A percentile compares a stretch with the other conserved stretches of the same genome.
Conservation (phyloP, 2,888 invertebrate species). For the Globia sparganii region DNA sequence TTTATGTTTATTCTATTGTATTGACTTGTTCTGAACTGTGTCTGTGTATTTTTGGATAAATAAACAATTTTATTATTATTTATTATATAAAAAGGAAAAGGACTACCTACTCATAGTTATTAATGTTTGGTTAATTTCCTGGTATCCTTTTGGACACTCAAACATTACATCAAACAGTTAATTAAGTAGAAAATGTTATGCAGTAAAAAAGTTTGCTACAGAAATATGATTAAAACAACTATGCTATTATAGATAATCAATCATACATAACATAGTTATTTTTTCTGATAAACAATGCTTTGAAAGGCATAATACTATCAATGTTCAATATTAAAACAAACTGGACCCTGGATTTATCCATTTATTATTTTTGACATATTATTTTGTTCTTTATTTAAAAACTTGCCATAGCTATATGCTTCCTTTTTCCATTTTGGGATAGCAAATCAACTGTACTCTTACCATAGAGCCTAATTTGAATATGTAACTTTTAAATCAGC, state of each 20-base stretch:
- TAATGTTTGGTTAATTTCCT: conserved; percentile 33
- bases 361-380: conserved; percentile 6
- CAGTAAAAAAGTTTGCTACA: neutral
- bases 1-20: too few species aligned
- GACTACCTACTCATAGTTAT: neutral
- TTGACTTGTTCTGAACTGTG: too few species aligned
- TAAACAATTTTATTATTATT: conserved; percentile 15
- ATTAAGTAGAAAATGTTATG: neutral
- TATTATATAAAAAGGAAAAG: too few species aligned
- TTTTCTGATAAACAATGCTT: neutral
- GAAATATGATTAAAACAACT: neutral
- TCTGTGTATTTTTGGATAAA: too few species aligned
- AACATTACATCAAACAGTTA: neutral
- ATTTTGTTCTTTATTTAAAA: conserved; percentile 24
- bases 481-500: conserved; percentile 46
- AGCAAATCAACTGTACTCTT: conserved; percentile 46
- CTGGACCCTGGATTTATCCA: neutral
- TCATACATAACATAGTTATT: neutral
- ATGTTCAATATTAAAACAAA: neutral
- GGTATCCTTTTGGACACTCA: neutral
- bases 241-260: neutral
- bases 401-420: conserved; percentile 13
- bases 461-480: conserved; percentile 54
- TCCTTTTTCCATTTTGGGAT: conserved; percentile 29
- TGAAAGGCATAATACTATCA: neutral